These are phyloP conservation scores for Temnothorax rugatulus DNA, from an alignment of 2,888 invertebrate species.

Conservation along the genomic window DNA sequence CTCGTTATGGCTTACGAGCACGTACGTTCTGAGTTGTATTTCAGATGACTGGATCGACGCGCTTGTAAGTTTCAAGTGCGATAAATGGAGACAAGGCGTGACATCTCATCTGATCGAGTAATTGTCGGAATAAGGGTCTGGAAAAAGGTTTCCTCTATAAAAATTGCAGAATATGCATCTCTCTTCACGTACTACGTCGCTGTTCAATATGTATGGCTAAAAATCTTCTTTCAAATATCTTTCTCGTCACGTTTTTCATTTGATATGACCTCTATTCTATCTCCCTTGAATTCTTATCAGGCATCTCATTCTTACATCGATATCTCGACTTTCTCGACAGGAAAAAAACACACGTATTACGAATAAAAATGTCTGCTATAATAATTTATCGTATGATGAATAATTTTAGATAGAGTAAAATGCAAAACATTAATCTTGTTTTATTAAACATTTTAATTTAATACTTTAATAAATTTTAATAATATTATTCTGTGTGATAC, in stretches of 20 bases:
- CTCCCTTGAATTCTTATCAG: slow-evolving; percentile 64
- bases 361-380: slow-evolving; percentile 33
- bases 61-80: background rate
- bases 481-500: background rate
- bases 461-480: background rate
- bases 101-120: background rate
- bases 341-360: slow-evolving; percentile 25
- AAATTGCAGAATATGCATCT: slow-evolving; percentile 67
- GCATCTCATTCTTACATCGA: slow-evolving; percentile 54
- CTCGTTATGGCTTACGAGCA: background rate
- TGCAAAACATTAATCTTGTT: background rate
- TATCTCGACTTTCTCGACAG: slow-evolving; percentile 26
- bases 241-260: slow-evolving; percentile 74
- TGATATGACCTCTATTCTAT: slow-evolving; percentile 67
- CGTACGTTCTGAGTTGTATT: background rate
- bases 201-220: slow-evolving; percentile 73
- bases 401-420: background rate
- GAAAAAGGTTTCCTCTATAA: slow-evolving; percentile 53
- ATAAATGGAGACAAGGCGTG: background rate
- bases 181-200: slow-evolving; percentile 53
- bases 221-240: slow-evolving; percentile 68
- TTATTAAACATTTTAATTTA: background rate
- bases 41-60: too few species aligned
- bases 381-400: background rate
- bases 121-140: slow-evolving; percentile 2